Percentiles rank a stretch among this genome's conserved stretches.
Evolutionary conservation across 1,140 invertebrate species (phyloP).

Genomic region (Macrotrachela quadricornifera): DNA sequence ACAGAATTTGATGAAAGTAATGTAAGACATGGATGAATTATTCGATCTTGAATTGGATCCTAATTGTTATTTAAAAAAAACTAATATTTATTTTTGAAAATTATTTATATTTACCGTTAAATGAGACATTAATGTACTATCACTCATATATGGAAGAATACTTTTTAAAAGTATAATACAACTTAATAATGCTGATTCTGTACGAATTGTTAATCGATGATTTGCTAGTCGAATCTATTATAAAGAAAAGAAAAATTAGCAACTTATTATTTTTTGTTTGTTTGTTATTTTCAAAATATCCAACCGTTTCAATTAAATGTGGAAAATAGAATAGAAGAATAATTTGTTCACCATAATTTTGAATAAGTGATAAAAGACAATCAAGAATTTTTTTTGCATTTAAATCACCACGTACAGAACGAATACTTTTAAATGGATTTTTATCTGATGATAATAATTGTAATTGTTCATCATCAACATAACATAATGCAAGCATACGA

Average conservation of each 20-base stretch:
- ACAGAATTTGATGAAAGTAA: too few relatives aligned
- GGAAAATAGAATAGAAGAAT: slow-evolving; percentile 80
- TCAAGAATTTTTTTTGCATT: slow-evolving; percentile 62
- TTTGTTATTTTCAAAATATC: slow-evolving; percentile 9
- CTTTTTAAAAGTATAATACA: slow-evolving; percentile 48
- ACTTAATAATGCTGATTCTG: slow-evolving; percentile 68
- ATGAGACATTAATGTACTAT: slow-evolving; percentile 60
- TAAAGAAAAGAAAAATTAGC: background rate
- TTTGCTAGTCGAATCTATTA: slow-evolving; percentile 18
- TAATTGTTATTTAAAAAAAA: too few relatives aligned
- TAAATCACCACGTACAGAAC: slow-evolving; percentile 44
- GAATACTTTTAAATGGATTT: slow-evolving; percentile 9
- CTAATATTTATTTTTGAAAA: too few relatives aligned
- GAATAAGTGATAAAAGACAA: slow-evolving; percentile 60
- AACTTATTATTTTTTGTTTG: too few relatives aligned
- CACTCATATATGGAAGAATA: slow-evolving; percentile 55
- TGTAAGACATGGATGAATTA: background rate
- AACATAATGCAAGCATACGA: slow-evolving; percentile 76
- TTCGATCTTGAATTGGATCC: background rate
- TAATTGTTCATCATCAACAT: slow-evolving; percentile 60
- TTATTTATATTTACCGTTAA: slow-evolving; percentile 31
- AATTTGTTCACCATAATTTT: slow-evolving; percentile 73
- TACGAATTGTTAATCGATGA: slow-evolving; percentile 46
- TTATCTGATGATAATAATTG: slow-evolving; percentile 15
- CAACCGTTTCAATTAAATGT: slow-evolving; percentile 53